Evolutionary conservation across 2,113 vertebrate genomes (phyloP).

Genomic region (Chamaea fasciata): DNA sequence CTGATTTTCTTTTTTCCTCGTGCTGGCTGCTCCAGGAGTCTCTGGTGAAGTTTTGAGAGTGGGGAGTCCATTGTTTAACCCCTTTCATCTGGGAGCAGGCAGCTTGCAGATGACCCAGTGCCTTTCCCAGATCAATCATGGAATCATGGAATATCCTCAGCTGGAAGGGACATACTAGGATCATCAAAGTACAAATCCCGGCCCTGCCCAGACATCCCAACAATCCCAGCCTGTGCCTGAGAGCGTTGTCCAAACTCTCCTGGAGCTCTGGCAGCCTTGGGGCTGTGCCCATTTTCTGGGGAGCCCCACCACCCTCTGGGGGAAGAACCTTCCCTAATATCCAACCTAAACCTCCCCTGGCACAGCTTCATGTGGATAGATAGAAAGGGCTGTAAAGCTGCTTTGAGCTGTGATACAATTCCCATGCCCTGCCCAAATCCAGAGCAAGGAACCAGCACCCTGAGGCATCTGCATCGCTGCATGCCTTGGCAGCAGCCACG

Average conservation of each 20-base stretch:
- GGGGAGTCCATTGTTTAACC: not conserved
- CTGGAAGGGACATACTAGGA: accelerated
- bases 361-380: not conserved
- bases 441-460: not conserved
- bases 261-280: not conserved
- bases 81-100: not conserved
- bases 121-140: not conserved
- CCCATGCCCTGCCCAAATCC: not conserved
- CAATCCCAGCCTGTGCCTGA: not conserved
- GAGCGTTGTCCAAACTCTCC: accelerated
- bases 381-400: not conserved
- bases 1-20: not conserved
- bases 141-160: not conserved
- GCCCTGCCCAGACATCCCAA: not conserved
- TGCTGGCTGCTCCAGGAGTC: not conserved
- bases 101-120: not conserved
- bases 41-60: not conserved
- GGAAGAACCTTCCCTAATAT: not conserved
- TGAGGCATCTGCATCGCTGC: not conserved
- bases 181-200: not conserved
- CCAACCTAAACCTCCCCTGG: not conserved
- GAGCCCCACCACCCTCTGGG: not conserved
- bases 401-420: not conserved
- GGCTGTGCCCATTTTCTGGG: not conserved
- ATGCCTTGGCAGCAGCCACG: not conserved